phyloP scores from a whole-genome alignment of 2,113 vertebrate genomes.

The Eretmochelys imbricata region DNA sequence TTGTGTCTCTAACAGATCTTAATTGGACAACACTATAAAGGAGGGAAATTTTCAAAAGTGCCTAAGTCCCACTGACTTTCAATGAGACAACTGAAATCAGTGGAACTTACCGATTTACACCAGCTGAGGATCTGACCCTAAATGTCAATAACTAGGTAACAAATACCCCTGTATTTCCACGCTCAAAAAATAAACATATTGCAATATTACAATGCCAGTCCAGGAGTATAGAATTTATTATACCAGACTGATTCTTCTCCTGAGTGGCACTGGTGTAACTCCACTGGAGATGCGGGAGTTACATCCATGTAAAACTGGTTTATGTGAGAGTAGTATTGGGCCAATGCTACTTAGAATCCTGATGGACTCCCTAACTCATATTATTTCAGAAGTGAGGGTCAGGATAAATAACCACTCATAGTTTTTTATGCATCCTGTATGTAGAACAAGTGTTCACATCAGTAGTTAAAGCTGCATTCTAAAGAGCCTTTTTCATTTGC shows the following conservation, averaged over 20 bases:
- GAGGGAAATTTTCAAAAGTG: background rate
- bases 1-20: background rate
- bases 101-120: background rate
- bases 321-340: background rate
- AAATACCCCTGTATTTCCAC: background rate
- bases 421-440: background rate
- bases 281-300: rapidly evolving
- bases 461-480: background rate
- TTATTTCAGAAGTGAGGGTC: background rate
- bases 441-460: background rate
- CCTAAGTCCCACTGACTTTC: background rate
- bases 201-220: background rate
- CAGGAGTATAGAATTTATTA: background rate
- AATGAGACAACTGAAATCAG: background rate
- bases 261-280: background rate
- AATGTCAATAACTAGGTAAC: background rate
- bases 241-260: rapidly evolving
- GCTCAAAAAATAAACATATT: background rate
- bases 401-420: background rate
- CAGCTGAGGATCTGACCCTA: background rate
- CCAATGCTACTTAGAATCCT: background rate
- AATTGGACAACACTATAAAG: background rate
- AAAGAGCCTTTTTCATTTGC: background rate
- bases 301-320: background rate
- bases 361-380: background rate